Base-by-base conservation (phyloP, 2,888 invertebrate species). In the Beris morrisii region DNA sequence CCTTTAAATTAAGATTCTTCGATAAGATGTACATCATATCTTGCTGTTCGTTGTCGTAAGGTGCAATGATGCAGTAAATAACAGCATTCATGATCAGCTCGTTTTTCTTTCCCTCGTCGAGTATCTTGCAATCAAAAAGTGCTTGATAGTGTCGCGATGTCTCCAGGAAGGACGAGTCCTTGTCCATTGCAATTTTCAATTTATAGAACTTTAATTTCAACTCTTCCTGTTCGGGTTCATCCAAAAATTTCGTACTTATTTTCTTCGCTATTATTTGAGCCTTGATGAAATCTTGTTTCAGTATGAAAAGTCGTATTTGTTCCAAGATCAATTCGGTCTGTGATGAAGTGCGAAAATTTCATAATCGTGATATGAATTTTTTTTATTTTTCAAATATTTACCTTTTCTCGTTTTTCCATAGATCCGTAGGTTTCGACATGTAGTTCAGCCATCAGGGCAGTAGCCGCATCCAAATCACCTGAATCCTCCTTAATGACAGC, bases 191-290 rank as follows among this genome's bases (percentile, higher is more conserved):
- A 80, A 97, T 95, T 92, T 93, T 93, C 73, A 91, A 79, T 70
- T 86, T 84, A 70, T 75, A 77, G 74, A 75, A 81, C 69, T 81
- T 80, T 52, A 82, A 71, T 72, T 82, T 82, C 61, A 82, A 71
- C 58, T 73, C 84, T 83, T 85, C 74, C 4, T 73, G 68, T 30
- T 69, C 50, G 0, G 66, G 56, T 11, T 93, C 92, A 61, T 93
- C 93, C 83, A 97, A 97, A 82, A 94, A 95, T 79, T 93, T 94
- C 0, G 90, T 88, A 76, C 89, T 95, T 72, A 97, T 94, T 80
- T 97, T 97, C 81, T 96, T 96, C 2, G 95, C 93, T 75, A 97
- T 95, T 71, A 97, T 97, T 77, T 95, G 94, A 6, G 95, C 95
- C 54, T 96, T 87, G 70, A 95, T 88, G 77, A 91, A 95, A 79